Conservation (phyloP, 2,888 invertebrate species). For the Biston betularia region DNA sequence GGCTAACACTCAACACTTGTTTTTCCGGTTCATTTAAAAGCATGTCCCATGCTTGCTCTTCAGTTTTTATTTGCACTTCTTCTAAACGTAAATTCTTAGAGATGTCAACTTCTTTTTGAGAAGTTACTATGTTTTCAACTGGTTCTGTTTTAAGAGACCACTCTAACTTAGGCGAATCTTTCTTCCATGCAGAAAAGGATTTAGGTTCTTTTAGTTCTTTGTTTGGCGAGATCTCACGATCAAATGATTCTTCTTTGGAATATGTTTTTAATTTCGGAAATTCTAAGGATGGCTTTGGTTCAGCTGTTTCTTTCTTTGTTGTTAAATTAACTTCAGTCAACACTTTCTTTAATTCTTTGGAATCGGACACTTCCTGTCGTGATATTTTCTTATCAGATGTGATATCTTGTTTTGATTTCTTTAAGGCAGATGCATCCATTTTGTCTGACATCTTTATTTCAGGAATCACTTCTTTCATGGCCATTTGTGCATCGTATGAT, state of each 20-base stretch:
- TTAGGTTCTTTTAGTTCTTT: slow-evolving; percentile 28
- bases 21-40: slow-evolving; percentile 70
- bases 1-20: slow-evolving; percentile 48
- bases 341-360: slow-evolving; percentile 18
- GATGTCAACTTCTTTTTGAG: slow-evolving; percentile 48
- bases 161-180: slow-evolving; percentile 39
- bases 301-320: slow-evolving; percentile 1
- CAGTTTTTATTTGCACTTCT: slow-evolving; percentile 62
- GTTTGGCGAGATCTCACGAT: slow-evolving; percentile 32
- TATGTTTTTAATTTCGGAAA: slow-evolving; percentile 13
- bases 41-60: slow-evolving; percentile 81
- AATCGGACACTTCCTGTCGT: slow-evolving; percentile 2
- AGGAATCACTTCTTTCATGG: slow-evolving; percentile 3
- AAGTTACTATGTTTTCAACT: slow-evolving; percentile 43
- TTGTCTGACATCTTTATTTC: slow-evolving; percentile 8
- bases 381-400: slow-evolving; percentile 4
- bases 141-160: slow-evolving; percentile 36
- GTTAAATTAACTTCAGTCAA: neutral
- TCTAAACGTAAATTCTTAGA: slow-evolving; percentile 44
- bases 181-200: slow-evolving; percentile 38
- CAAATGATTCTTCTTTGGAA: slow-evolving; percentile 30
- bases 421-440: slow-evolving; percentile 6
- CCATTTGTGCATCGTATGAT: neutral
- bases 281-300: slow-evolving; percentile 6
- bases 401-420: neutral